Conservation (phyloP, 2,888 invertebrate species). For the Diaprepes abbreviatus region DNA sequence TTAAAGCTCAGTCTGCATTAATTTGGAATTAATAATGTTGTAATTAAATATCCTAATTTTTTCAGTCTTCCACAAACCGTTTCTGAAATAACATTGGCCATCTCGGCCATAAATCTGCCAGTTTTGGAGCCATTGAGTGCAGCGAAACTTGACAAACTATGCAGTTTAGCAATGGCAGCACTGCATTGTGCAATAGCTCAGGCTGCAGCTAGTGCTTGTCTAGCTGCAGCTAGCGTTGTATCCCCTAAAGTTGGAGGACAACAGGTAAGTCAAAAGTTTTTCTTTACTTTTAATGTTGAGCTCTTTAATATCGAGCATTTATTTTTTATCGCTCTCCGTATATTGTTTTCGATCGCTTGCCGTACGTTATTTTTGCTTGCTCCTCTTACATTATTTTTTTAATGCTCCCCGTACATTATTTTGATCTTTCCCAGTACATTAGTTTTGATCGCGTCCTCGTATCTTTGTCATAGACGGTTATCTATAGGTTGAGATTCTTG, state of each 20-base stretch:
- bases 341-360: too few relatives aligned
- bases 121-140: slow-evolving; percentile 90
- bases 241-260: slow-evolving; percentile 72
- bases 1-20: too few relatives aligned
- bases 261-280: slow-evolving; percentile 45
- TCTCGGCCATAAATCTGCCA: slow-evolving; percentile 86
- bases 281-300: too few relatives aligned
- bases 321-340: too few relatives aligned
- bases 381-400: too few relatives aligned
- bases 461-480: too few relatives aligned
- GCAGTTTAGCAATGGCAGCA: slow-evolving; percentile 86
- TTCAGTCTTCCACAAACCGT: slow-evolving; percentile 83
- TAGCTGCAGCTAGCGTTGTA: slow-evolving; percentile 72
- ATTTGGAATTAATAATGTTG: neutral
- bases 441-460: too few relatives aligned
- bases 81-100: slow-evolving; percentile 87
- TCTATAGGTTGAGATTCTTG: too few relatives aligned
- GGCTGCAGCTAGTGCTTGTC: slow-evolving; percentile 73
- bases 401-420: too few relatives aligned
- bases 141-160: slow-evolving; percentile 85
- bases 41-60: slow-evolving; percentile 42
- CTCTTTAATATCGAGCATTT: too few relatives aligned
- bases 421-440: too few relatives aligned
- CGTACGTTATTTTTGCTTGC: too few relatives aligned
- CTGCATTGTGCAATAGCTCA: slow-evolving; percentile 84